Conservation (phyloP, 2,113 vertebrate genomes). For the Myocastor coypus region DNA sequence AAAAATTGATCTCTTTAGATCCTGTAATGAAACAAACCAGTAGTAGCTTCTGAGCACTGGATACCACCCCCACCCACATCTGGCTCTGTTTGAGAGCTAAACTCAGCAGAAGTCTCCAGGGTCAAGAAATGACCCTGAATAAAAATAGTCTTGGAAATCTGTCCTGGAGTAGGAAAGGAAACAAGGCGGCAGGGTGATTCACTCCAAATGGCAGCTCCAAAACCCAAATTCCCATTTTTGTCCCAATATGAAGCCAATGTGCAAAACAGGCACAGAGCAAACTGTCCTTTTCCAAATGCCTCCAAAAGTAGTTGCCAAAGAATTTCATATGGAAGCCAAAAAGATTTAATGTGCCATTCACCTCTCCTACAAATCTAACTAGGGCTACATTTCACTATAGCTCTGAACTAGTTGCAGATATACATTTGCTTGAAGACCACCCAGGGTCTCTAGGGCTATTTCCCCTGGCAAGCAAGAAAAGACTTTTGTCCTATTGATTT, state of each 20-base stretch:
- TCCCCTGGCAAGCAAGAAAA: constrained; percentile 23
- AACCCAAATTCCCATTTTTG: constrained; percentile 81
- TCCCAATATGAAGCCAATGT: constrained; percentile 81
- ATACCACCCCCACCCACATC: constrained; percentile 70
- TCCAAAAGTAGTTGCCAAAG: constrained; percentile 74
- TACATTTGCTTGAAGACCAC: constrained; percentile 45
- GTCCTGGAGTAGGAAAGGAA: constrained; percentile 77
- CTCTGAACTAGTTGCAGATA: not conserved
- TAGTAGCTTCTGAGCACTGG: constrained; percentile 54
- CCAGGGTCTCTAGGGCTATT: not conserved
- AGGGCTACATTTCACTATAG: not conserved
- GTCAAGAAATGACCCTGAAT: constrained; percentile 82
- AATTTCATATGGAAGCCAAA: constrained; percentile 77
- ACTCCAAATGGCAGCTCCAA: constrained; percentile 81
- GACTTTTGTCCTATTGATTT: constrained; percentile 35
- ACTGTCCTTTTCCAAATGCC: constrained; percentile 75
- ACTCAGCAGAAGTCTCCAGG: constrained; percentile 81
- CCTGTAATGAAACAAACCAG: constrained; percentile 46
- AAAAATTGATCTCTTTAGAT: constrained; percentile 13
- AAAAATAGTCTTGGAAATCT: constrained; percentile 84
- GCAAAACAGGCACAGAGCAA: constrained; percentile 79
- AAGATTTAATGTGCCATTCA: constrained; percentile 76
- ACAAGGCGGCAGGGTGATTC: constrained; percentile 78
- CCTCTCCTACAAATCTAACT: constrained; percentile 67
- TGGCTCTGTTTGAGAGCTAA: constrained; percentile 81